Evolutionary conservation across 2,797 vertebrate species (phyloP).

Genomic region (Melopsittacus undulatus): DNA sequence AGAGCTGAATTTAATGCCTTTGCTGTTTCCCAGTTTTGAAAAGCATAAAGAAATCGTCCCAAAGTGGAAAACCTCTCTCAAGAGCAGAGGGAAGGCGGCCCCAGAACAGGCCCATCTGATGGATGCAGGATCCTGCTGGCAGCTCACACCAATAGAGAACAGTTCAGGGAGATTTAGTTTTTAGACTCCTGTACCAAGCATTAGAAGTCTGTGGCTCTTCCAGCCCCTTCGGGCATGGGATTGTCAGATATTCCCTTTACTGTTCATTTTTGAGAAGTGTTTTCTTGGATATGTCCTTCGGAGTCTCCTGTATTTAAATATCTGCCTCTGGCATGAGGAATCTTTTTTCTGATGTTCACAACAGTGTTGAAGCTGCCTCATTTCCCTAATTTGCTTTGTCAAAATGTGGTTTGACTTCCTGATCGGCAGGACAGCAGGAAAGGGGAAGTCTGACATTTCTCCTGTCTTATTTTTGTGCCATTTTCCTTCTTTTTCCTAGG

Average conservation of each 20-base stretch:
- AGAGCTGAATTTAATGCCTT: neutral
- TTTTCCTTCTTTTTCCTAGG: neutral
- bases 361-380: neutral
- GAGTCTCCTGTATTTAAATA: neutral
- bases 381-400: neutral
- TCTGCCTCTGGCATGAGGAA: neutral
- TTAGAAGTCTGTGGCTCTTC: neutral
- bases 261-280: neutral
- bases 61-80: neutral
- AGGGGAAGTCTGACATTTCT: neutral
- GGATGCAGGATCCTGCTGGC: neutral
- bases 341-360: neutral
- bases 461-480: neutral
- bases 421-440: neutral
- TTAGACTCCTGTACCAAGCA: neutral
- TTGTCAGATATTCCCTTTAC: neutral
- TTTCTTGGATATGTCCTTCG: neutral
- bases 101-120: neutral
- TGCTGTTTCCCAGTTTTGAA: neutral
- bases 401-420: neutral
- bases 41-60: neutral
- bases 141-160: neutral
- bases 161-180: neutral
- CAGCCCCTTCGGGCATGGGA: neutral
- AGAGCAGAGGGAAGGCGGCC: neutral